Evolutionary conservation across 2,888 invertebrate species (phyloP), one percentile per base, ranked within the genome.

Genomic region (Parapristionchus giblindavisi): DNA sequence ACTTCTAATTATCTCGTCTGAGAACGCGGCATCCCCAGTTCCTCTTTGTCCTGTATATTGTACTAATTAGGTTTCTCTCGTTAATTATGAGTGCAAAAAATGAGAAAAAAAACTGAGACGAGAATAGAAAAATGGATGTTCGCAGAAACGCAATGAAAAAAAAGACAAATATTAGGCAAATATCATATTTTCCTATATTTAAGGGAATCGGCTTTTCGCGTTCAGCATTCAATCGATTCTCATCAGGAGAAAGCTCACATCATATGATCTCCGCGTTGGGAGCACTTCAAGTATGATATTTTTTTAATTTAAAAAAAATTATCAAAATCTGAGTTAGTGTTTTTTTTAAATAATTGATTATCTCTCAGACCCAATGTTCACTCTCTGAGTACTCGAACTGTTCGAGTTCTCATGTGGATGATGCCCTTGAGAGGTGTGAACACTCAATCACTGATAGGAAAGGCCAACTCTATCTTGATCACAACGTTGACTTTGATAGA

Each of bases 391-490:
- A 76, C 65, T 78, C 81, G 32, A 82, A 82, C 54, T 82, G 82
- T 38, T 80, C 82, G 21, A 78, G 77, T 56, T 78, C 81, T n/a
- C 82, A 82, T 77, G 80, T 81, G 1, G 77, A 79, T 40, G 77
- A 81, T 58, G 80, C 80, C 21, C 79, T 82, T 71, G 54, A 77
- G 14, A 77, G 78, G 52, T 82, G 82, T 73, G 82, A 82, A 21
- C 29, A 29, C 48, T 34, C 63, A 17, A 63, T 63, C 24, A 29
- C 32, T 14, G 8, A 6, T 11, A 63, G 34, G 63, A 63, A n/a
- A n/a, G n/a, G 38, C 5, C 27, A 65, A n/a, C 14, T 36, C 40
- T 21, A 54, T n/a, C 24, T 8, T 24, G 54, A 54, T 24, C 24
- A 51, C 24, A 4, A 21, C 17, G 60, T 27, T 21, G 63, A 63